These are phyloP conservation scores for Ceuthmochares aereus DNA, from an alignment of 2,113 vertebrate species.

Conservation along the genomic window DNA sequence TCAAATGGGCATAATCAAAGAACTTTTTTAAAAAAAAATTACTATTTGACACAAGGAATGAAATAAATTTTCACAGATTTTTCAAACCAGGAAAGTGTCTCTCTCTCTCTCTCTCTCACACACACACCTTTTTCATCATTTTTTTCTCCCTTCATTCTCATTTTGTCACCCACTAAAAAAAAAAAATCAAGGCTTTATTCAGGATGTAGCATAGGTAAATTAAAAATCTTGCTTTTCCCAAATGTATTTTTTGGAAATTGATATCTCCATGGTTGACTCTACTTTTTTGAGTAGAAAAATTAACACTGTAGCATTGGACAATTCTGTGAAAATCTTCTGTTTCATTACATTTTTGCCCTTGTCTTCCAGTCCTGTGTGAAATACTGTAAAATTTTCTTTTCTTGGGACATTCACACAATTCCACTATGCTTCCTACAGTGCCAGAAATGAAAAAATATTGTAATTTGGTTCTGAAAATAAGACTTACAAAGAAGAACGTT, in stretches of 20 bases:
- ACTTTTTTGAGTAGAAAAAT: background rate
- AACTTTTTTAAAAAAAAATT: background rate
- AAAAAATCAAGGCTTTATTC: background rate
- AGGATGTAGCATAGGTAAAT: background rate
- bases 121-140: background rate
- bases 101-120: fast-evolving
- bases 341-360: background rate
- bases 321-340: background rate
- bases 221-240: background rate
- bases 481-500: background rate
- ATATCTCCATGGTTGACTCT: background rate
- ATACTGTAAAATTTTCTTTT: background rate
- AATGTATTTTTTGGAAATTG: background rate
- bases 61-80: background rate
- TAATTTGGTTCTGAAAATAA: background rate
- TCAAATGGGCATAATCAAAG: background rate
- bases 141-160: background rate
- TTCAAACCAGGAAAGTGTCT: background rate
- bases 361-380: background rate
- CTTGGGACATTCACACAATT: background rate
- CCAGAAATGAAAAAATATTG: background rate
- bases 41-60: background rate
- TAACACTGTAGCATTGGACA: background rate
- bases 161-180: background rate
- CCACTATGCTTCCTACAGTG: background rate